phyloP scores from a whole-genome alignment of 2,797 vertebrate genomes.

The Ptychobarbus kaznakovi region DNA sequence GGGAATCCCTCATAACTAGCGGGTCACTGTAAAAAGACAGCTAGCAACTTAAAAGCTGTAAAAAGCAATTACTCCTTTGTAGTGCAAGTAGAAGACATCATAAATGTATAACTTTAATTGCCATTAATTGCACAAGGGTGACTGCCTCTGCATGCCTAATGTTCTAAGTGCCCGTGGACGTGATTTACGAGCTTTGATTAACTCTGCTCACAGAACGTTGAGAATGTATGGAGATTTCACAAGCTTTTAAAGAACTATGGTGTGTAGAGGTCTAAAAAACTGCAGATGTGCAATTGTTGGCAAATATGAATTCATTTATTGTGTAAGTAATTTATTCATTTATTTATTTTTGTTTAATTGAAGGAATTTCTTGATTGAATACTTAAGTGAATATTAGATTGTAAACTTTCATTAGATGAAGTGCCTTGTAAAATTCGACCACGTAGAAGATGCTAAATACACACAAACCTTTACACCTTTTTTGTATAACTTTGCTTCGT shows the following conservation, averaged over 20 bases:
- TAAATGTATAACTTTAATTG: slow-evolving; percentile 65
- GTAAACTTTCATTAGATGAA: not conserved
- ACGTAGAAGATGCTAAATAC: not conserved
- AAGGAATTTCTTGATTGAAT: slow-evolving; percentile 6
- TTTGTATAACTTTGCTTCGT: not conserved
- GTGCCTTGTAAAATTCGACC: not conserved
- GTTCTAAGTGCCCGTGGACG: slow-evolving; percentile 41
- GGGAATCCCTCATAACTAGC: slow-evolving; percentile 86
- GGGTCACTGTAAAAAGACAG: slow-evolving; percentile 83
- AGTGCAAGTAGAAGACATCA: slow-evolving; percentile 64
- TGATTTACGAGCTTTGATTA: slow-evolving; percentile 60
- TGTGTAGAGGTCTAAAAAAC: not conserved
- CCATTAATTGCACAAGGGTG: slow-evolving; percentile 62
- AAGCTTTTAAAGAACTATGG: slow-evolving; percentile 39
- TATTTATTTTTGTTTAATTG: not conserved
- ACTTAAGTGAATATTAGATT: not conserved
- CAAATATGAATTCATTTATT: not conserved
- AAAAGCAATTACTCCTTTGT: slow-evolving; percentile 86
- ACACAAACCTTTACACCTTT: not conserved
- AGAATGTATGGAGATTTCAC: slow-evolving; percentile 46
- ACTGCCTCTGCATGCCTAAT: slow-evolving; percentile 59
- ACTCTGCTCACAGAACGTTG: slow-evolving; percentile 48
- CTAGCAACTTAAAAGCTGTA: slow-evolving; percentile 81
- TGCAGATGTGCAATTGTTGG: not conserved
- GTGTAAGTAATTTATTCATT: not conserved